These are phyloP conservation scores for Oligia fasciuncula DNA, from an alignment of 2,888 invertebrate species.

Conservation along the genomic window DNA sequence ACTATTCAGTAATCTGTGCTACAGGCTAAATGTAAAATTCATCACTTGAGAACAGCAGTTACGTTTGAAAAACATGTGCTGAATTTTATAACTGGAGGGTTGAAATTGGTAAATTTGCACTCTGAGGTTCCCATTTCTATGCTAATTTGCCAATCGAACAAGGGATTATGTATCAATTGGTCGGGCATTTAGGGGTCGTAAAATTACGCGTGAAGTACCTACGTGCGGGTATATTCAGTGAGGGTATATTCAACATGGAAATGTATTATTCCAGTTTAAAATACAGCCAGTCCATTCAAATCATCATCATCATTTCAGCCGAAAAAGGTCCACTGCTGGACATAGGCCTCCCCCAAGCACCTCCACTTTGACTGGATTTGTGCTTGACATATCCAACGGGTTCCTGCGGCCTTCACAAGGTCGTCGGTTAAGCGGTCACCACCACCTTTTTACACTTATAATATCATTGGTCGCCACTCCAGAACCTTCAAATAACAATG, in stretches of 20 bases:
- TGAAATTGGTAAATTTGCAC: slow-evolving; percentile 37
- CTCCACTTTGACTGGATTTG: too few relatives aligned
- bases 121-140: slow-evolving; percentile 37
- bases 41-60: neutral
- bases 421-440: too few relatives aligned
- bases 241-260: too few relatives aligned
- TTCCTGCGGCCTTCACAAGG: too few relatives aligned
- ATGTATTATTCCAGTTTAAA: neutral
- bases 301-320: neutral
- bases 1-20: too few relatives aligned
- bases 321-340: too few relatives aligned
- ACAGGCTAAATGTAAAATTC: slow-evolving; percentile 6
- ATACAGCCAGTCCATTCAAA: neutral
- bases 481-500: neutral
- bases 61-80: slow-evolving; percentile 13
- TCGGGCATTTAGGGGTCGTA: neutral
- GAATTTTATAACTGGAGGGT: slow-evolving; percentile 20
- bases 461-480: too few relatives aligned
- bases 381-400: too few relatives aligned
- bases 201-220: neutral
- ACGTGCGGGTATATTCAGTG: neutral
- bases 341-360: too few relatives aligned
- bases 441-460: too few relatives aligned
- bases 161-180: slow-evolving; percentile 45
- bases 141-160: slow-evolving; percentile 46